phyloP scores from a whole-genome alignment of 2,113 vertebrate genomes.

The Cinclus mexicanus region DNA sequence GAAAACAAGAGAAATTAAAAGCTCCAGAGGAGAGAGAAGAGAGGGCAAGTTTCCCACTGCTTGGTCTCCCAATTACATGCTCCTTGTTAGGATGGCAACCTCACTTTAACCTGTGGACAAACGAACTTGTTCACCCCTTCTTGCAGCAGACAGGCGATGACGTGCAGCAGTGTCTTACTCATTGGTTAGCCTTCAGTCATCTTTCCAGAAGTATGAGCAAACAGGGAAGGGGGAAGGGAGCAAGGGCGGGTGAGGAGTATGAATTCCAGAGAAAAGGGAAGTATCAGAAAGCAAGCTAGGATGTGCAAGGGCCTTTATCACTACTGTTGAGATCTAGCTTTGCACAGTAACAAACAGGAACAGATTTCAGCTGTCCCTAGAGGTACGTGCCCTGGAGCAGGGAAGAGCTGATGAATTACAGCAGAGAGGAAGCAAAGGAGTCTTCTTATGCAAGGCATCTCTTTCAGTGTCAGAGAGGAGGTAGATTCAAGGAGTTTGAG shows the following conservation, averaged over 20 bases:
- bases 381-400: conserved; percentile 60
- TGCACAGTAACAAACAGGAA: conserved; percentile 34
- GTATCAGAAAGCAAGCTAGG: conserved; percentile 54
- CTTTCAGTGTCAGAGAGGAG: background rate
- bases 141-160: conserved; percentile 66
- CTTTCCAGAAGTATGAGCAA: conserved; percentile 76
- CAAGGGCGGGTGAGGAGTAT: background rate
- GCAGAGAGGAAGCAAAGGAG: conserved; percentile 23
- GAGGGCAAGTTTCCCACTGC: conserved; percentile 39
- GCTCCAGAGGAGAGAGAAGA: conserved; percentile 15
- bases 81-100: conserved; percentile 45
- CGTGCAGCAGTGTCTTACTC: conserved; percentile 70
- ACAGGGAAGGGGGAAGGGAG: conserved; percentile 39
- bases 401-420: conserved; percentile 34
- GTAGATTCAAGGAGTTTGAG: background rate
- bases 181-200: conserved; percentile 67
- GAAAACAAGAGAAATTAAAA: conserved; percentile 58
- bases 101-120: conserved; percentile 47
- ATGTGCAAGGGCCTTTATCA: conserved; percentile 51
- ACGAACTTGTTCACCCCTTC: conserved; percentile 74
- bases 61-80: conserved; percentile 25
- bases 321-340: conserved; percentile 34
- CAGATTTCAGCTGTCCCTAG: conserved; percentile 58
- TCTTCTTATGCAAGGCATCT: conserved; percentile 29
- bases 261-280: conserved; percentile 69